A percentile compares a stretch with the other conserved stretches of the same genome.
phyloP scores from a whole-genome alignment of 2,113 vertebrate genomes.

The Steatornis caripensis region DNA sequence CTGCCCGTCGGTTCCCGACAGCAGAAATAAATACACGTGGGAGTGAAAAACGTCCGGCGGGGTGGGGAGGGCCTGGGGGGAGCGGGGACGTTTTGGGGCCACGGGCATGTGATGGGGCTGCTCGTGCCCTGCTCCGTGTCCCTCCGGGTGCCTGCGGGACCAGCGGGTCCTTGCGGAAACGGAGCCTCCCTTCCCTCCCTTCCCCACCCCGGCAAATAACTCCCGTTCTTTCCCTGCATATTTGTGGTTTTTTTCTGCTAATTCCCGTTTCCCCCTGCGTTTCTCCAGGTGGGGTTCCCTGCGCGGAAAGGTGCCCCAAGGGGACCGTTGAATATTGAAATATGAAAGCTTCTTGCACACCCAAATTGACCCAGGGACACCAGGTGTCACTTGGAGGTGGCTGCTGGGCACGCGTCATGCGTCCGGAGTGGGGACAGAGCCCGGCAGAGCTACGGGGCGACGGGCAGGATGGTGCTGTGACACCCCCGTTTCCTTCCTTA shows the following conservation, averaged over 20 bases:
- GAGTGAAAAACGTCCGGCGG: accelerated
- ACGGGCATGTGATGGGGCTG: accelerated
- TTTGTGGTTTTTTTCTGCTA: too few species aligned
- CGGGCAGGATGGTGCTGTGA: accelerated
- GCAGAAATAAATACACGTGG: background rate
- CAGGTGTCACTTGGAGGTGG: background rate
- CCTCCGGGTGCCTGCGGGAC: background rate
- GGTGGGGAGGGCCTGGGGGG: background rate
- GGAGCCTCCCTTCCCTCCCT: background rate
- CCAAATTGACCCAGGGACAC: background rate
- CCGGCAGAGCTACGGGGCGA: background rate
- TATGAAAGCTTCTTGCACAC: background rate
- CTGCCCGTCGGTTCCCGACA: accelerated
- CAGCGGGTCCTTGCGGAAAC: too few species aligned
- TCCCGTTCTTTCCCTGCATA: background rate
- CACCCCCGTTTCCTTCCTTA: background rate
- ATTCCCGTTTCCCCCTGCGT: background rate
- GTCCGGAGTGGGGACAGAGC: background rate
- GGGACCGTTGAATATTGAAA: accelerated
- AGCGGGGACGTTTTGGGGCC: background rate
- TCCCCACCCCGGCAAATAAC: background rate
- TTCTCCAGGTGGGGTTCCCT: background rate
- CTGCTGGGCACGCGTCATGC: background rate
- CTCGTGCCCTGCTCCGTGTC: background rate
- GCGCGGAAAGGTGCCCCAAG: background rate